Percentiles rank a stretch among this genome's conserved stretches.
Evolutionary conservation across 2,113 vertebrate genomes (phyloP).

Genomic region (Raja brachyura): DNA sequence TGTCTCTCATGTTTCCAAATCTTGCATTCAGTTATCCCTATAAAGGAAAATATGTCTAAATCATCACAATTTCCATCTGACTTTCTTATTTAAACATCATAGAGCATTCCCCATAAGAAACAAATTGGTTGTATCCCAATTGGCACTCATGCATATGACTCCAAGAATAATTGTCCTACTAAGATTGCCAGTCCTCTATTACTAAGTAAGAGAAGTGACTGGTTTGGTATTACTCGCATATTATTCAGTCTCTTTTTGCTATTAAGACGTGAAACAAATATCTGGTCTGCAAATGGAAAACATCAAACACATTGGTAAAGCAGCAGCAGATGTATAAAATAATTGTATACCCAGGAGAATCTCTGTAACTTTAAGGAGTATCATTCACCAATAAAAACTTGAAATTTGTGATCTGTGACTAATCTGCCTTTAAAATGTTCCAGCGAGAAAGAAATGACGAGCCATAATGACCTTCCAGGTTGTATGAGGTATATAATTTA

Average conservation of each 20-base stretch:
- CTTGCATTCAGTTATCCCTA: conserved; percentile 17
- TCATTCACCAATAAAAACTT: conserved; percentile 51
- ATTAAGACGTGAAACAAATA: conserved; percentile 38
- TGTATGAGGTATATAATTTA: conserved; percentile 62
- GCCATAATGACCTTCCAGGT: conserved; percentile 64
- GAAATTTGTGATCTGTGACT: conserved; percentile 77
- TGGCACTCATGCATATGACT: background rate
- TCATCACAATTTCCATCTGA: conserved; percentile 33
- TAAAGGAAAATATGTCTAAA: conserved; percentile 5
- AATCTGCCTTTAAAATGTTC: conserved; percentile 65
- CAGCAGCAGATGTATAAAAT: conserved; percentile 49
- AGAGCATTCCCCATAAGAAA: background rate
- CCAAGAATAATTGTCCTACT: background rate
- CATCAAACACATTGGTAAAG: conserved; percentile 42
- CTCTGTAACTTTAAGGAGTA: conserved; percentile 55
- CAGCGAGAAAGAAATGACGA: conserved; percentile 63
- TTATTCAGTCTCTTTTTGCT: conserved; percentile 22
- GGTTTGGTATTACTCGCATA: background rate
- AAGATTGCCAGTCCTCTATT: background rate
- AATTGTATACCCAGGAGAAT: conserved; percentile 47
- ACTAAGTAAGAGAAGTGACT: background rate
- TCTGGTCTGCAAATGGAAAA: conserved; percentile 23
- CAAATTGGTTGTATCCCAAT: conserved; percentile 1
- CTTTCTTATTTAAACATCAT: conserved; percentile 5
- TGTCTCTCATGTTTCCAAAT: too few relatives aligned